These are phyloP conservation scores for Slavum lentiscoides DNA, from an alignment of 2,888 invertebrate species.

Conservation along the genomic window DNA sequence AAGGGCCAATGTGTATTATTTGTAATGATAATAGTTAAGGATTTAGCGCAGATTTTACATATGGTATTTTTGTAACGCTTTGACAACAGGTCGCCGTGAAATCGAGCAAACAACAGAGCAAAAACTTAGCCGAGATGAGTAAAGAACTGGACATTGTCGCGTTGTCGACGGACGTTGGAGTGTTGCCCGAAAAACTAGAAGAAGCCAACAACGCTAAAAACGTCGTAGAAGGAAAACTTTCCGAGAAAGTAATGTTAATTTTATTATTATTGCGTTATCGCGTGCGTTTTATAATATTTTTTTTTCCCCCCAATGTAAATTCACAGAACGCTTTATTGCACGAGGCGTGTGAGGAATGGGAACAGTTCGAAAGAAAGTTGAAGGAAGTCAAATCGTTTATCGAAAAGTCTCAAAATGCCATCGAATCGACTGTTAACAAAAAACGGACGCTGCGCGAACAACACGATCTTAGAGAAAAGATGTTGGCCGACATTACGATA, in stretches of 20 bases:
- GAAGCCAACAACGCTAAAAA: constrained; percentile 85
- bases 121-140: constrained; percentile 88
- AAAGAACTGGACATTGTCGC: constrained; percentile 85
- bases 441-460: constrained; percentile 88
- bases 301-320: not conserved
- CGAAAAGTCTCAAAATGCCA: constrained; percentile 76
- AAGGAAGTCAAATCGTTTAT: constrained; percentile 88
- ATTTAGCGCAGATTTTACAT: not conserved
- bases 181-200: constrained; percentile 81
- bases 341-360: constrained; percentile 94
- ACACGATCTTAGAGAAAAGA: constrained; percentile 81
- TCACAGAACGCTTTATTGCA: constrained; percentile 81
- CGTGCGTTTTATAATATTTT: not conserved
- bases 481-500: constrained; percentile 81
- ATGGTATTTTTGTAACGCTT: constrained; percentile 2
- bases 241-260: constrained; percentile 71
- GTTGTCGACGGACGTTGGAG: constrained; percentile 80
- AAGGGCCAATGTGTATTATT: not conserved
- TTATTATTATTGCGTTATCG: not conserved
- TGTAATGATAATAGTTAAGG: not conserved
- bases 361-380: constrained; percentile 91
- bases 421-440: constrained; percentile 80
- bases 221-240: constrained; percentile 79
- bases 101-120: constrained; percentile 83
- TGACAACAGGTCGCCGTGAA: constrained; percentile 74